These are phyloP conservation scores for Ceriagrion tenellum DNA, from an alignment of 2,888 invertebrate species.

Conservation along the genomic window DNA sequence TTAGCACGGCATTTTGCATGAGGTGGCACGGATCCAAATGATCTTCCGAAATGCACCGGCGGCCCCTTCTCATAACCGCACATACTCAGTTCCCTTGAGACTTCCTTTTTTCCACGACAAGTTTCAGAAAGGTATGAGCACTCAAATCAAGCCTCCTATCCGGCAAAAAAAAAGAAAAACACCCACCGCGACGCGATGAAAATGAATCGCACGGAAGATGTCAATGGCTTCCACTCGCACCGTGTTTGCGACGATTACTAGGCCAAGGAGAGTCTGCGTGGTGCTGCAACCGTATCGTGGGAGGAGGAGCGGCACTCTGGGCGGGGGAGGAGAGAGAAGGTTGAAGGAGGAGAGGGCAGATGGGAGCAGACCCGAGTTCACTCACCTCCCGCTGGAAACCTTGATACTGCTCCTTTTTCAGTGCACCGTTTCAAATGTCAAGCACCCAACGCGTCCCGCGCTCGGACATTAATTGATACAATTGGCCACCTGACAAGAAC, in stretches of 20 bases:
- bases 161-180: not conserved
- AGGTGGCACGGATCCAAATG: not conserved
- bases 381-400: not conserved
- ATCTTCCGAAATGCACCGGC: not conserved
- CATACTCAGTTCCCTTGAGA: not conserved
- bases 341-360: not conserved
- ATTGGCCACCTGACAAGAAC: not conserved
- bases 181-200: not conserved
- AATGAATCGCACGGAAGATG: slow-evolving; percentile 36
- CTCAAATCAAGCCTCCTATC: not conserved
- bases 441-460: not conserved
- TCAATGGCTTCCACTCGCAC: not conserved
- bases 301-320: not conserved
- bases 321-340: not conserved
- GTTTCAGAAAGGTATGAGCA: not conserved
- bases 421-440: slow-evolving; percentile 11
- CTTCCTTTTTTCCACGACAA: not conserved
- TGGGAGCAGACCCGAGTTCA: not conserved
- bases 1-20: not conserved
- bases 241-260: slow-evolving; percentile 17
- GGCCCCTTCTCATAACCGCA: not conserved
- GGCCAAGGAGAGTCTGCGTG: slow-evolving; percentile 29
- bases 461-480: not conserved
- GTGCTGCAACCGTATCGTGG: not conserved
- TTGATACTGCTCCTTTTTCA: not conserved